Percentiles rank a stretch among this genome's conserved stretches.
Conservation (phyloP, 2,113 vertebrate genomes). For the Oryzias curvinotus region DNA sequence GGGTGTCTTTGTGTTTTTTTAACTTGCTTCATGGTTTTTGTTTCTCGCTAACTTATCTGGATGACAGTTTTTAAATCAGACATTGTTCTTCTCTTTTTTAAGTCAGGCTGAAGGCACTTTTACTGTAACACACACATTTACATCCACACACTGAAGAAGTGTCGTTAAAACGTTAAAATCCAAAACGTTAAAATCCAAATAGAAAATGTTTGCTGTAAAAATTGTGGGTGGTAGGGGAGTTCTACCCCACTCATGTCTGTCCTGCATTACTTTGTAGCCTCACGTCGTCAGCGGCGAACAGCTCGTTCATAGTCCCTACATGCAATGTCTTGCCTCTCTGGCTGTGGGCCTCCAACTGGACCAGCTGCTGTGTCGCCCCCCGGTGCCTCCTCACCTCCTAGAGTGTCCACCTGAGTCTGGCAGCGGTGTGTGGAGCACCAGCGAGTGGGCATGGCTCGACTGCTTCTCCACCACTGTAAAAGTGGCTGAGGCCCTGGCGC, state of each 20-base stretch:
- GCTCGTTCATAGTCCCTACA: conserved; percentile 95
- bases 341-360: conserved; percentile 94
- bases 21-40: too few relatives aligned
- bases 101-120: too few relatives aligned
- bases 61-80: too few relatives aligned
- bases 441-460: conserved; percentile 96
- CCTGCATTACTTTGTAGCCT: conserved; percentile 73
- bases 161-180: too few relatives aligned
- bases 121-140: too few relatives aligned
- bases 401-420: conserved; percentile 81
- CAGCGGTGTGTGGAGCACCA: conserved; percentile 80
- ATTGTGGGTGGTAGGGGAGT: too few relatives aligned
- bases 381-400: conserved; percentile 84
- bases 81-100: too few relatives aligned
- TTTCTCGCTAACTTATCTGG: too few relatives aligned
- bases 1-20: too few relatives aligned
- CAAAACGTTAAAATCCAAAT: too few relatives aligned
- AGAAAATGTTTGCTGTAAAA: too few relatives aligned
- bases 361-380: conserved; percentile 86
- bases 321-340: conserved; percentile 95
- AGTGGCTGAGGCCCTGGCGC: conserved; percentile 92
- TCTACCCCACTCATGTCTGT: not conserved
- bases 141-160: too few relatives aligned
- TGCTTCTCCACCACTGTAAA: conserved; percentile 96
- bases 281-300: conserved; percentile 97